Base-by-base conservation (phyloP, 2,888 invertebrate species). In the Oscheius sp. region DNA sequence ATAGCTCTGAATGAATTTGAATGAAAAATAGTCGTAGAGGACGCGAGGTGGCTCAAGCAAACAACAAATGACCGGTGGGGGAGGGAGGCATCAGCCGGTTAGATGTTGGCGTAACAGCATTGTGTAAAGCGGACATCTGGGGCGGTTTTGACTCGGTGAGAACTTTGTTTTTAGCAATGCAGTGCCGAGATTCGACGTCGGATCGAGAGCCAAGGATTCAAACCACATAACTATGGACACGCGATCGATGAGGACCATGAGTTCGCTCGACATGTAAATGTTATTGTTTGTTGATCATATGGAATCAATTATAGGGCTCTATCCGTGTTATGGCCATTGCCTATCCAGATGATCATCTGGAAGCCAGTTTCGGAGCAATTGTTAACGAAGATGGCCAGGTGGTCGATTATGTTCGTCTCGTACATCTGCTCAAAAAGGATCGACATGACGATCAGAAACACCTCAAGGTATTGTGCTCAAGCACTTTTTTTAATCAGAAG, bases 351-450 rank as follows among this genome's bases (percentile, higher is more conserved):
- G 87, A 88, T 50, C 83, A 81, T 85, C 90, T 79, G 10, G 84
- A 84, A 55, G 87, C 86, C 1, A 79, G 86, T 3, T 88, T 86
- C 71, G 93, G 95, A 77, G 95, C 94, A 82, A 90, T 96, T 37
- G 92, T 96, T 70, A 94, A 94, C 63, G 93, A 93, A 0, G 95
- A 96, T 85, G 97, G 96, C 1, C 95, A 96, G 87, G 94, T 96
- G 63, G 94, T 93, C 0, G 98, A 98, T 90, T 95, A 95, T 89
- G 90, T 97, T 74, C 92, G 96, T 0, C 91, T 98, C 84, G 94
- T 95, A 11, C 93, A 96, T 90, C 91, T 99, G 70, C 91, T 95
- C 73, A 94, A 94, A 60, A 74, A 48, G n/a, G 50, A 65, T 50
- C 48, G 51, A 2, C 2, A 37, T 2, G 29, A 33, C 37, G 5